Evolutionary conservation across 2,113 vertebrate genomes (phyloP).

Genomic region (Cyprinodon tularosa): DNA sequence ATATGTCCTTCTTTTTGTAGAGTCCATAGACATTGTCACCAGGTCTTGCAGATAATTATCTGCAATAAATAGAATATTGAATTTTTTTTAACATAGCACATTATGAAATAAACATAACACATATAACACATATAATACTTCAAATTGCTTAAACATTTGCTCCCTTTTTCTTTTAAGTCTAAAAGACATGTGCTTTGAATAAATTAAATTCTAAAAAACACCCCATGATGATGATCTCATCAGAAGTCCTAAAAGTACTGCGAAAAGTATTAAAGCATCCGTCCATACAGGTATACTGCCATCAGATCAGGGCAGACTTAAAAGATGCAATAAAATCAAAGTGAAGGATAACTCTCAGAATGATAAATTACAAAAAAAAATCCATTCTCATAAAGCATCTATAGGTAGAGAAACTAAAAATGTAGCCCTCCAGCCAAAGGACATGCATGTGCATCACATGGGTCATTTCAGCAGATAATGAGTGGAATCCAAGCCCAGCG

Average conservation of each 20-base stretch:
- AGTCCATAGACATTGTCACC: no score
- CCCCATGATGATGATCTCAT: slow-evolving; percentile 17
- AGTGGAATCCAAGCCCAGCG: slow-evolving; percentile 59
- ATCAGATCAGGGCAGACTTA: background rate
- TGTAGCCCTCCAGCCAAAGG: slow-evolving; percentile 20
- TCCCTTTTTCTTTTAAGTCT: slow-evolving; percentile 5
- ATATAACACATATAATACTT: background rate
- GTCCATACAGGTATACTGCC: background rate
- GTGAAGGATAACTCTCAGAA: background rate
- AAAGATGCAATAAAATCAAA: slow-evolving; percentile 1
- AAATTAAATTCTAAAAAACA: slow-evolving; percentile 9
- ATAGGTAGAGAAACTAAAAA: slow-evolving; percentile 25
- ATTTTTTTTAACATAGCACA: no score
- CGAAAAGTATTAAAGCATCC: background rate
- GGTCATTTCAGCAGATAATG: slow-evolving; percentile 59
- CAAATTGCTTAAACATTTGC: slow-evolving; percentile 20
- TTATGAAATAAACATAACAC: no score
- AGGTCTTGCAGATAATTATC: no score
- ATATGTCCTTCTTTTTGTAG: no score
- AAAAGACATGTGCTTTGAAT: slow-evolving; percentile 9
- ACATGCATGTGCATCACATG: slow-evolving; percentile 39
- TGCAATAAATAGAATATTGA: no score
- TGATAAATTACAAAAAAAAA: slow-evolving; percentile 2
- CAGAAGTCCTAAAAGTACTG: background rate
- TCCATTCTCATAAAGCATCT: background rate